Evolutionary conservation across 1,140 invertebrate species (phyloP).

Genomic region (Pseudomyrmex dendroicus): DNA sequence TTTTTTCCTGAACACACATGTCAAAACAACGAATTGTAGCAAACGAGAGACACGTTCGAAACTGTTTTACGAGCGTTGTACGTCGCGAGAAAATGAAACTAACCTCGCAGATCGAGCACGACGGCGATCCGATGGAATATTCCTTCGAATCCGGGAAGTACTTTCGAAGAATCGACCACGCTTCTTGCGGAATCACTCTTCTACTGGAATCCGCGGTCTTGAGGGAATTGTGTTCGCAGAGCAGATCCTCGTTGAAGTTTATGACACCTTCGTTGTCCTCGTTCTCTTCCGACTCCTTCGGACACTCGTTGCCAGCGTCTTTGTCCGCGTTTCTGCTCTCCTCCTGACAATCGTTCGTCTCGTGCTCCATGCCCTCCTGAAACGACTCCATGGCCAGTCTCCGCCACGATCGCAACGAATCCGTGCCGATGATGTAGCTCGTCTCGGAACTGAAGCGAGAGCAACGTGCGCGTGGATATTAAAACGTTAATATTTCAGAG

Average conservation of each 20-base stretch:
- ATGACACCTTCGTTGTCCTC: conserved; percentile 79
- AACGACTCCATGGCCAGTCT: conserved; percentile 80
- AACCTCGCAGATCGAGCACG: conserved; percentile 85
- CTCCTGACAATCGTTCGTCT: conserved; percentile 69
- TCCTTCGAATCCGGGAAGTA: conserved; percentile 86
- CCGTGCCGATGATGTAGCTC: conserved; percentile 81
- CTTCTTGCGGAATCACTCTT: conserved; percentile 84
- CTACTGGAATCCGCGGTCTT: conserved; percentile 79
- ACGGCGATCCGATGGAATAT: conserved; percentile 76
- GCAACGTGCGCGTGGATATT: conserved; percentile 4
- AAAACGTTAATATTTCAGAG: neutral
- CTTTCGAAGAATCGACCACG: conserved; percentile 85
- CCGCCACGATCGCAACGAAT: conserved; percentile 81
- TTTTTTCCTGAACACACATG: conserved; percentile 72
- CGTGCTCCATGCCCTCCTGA: conserved; percentile 74
- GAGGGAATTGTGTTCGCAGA: conserved; percentile 85
- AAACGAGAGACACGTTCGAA: neutral
- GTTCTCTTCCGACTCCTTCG: conserved; percentile 76
- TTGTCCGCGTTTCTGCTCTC: conserved; percentile 56
- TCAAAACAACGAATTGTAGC: neutral
- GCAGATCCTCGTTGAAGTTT: conserved; percentile 87
- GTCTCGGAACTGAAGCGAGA: conserved; percentile 69
- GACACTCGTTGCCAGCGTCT: conserved; percentile 56
- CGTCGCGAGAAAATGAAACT: conserved; percentile 5
- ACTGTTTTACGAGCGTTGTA: neutral